These are phyloP conservation scores for Tachuris rubrigastra DNA, from an alignment of 2,113 vertebrate species.

Conservation along the genomic window DNA sequence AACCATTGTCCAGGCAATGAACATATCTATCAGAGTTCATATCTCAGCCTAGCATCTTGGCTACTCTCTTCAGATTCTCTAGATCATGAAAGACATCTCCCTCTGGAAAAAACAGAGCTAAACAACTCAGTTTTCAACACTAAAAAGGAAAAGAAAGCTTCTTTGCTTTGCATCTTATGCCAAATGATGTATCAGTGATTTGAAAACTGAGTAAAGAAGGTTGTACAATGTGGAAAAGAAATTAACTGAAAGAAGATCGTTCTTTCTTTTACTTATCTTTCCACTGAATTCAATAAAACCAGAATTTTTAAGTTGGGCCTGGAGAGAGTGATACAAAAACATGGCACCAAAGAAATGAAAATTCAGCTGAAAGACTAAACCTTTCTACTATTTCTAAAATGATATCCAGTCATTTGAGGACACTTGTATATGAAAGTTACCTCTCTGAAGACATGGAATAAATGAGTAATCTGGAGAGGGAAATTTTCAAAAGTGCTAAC, in stretches of 20 bases:
- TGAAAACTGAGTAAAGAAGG: conserved; percentile 52
- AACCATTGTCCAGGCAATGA: conserved; percentile 65
- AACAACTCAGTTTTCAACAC: conserved; percentile 18
- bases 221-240: background rate
- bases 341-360: background rate
- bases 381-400: conserved; percentile 38
- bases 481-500: conserved; percentile 47
- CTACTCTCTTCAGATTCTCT: conserved; percentile 72
- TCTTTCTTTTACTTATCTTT: conserved; percentile 18
- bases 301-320: background rate
- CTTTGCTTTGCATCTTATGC: background rate
- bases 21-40: conserved; percentile 1
- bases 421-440: background rate
- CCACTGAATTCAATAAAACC: background rate
- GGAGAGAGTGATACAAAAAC: background rate
- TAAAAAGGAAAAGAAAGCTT: background rate
- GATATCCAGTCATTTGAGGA: background rate
- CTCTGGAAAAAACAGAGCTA: background rate
- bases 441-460: conserved; percentile 29
- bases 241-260: conserved; percentile 21
- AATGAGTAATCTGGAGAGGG: conserved; percentile 71
- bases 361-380: conserved; percentile 14
- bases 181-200: conserved; percentile 13
- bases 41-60: conserved; percentile 41
- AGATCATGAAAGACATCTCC: background rate